Evolutionary conservation across 2,113 vertebrate genomes (phyloP).

Genomic region (Pseudorectes ferrugineus): DNA sequence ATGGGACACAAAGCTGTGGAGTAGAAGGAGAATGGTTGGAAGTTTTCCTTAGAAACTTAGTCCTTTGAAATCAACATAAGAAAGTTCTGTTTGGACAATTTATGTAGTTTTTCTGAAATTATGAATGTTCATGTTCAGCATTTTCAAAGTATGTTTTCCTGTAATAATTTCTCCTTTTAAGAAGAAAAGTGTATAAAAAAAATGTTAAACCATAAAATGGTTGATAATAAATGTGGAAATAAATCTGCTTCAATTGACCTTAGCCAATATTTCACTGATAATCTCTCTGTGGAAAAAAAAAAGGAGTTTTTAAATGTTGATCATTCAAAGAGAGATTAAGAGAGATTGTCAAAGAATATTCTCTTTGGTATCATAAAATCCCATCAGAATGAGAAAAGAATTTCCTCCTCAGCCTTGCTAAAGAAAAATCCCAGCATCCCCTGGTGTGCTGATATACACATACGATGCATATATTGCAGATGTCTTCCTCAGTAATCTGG

Average conservation of each 20-base stretch:
- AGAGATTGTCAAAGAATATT: neutral
- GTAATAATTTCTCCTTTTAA: neutral
- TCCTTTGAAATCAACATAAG: neutral
- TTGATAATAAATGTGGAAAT: neutral
- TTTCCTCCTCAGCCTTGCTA: neutral
- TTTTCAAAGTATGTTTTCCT: neutral
- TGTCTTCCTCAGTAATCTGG: neutral
- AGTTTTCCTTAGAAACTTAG: neutral
- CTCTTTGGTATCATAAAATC: neutral
- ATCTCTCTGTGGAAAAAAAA: neutral
- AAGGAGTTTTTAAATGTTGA: neutral
- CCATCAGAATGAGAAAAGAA: neutral
- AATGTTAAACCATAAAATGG: neutral
- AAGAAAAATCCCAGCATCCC: neutral
- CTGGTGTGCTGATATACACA: neutral
- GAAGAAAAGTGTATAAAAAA: neutral
- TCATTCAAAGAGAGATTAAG: neutral
- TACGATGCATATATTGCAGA: neutral
- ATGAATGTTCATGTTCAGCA: fast-evolving
- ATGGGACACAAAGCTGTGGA: neutral
- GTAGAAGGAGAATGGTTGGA: neutral
- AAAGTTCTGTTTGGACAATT: neutral
- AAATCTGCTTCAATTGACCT: neutral
- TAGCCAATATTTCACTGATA: neutral
- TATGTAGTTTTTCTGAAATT: neutral